Evolutionary conservation across 2,888 invertebrate species (phyloP).

Genomic region (Callosobruchus maculatus): DNA sequence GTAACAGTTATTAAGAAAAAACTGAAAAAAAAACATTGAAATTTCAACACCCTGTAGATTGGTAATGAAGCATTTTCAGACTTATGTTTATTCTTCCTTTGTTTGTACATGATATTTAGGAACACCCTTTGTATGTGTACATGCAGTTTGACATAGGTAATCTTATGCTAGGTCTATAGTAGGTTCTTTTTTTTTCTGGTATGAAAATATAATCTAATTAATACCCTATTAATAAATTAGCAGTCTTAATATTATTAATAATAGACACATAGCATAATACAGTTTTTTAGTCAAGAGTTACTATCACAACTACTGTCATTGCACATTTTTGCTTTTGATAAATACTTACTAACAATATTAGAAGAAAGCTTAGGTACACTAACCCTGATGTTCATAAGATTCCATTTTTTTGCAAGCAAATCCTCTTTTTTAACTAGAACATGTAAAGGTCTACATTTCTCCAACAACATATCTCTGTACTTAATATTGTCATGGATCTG

Average conservation of each 20-base stretch:
- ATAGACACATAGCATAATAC: not conserved
- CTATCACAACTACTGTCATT: not conserved
- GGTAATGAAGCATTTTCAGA: too few species aligned
- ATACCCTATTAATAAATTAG: not conserved
- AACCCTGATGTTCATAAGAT: not conserved
- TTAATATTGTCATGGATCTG: slow-evolving; percentile 19
- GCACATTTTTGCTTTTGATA: not conserved
- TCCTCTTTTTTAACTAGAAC: slow-evolving; percentile 17
- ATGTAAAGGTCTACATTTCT: slow-evolving; percentile 18
- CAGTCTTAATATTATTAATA: not conserved
- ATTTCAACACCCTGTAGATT: too few species aligned
- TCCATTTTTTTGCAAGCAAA: not conserved
- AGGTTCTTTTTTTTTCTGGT: not conserved
- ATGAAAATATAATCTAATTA: not conserved
- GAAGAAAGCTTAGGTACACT: not conserved
- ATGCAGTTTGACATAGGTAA: not conserved
- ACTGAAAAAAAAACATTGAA: too few species aligned
- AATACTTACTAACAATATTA: not conserved
- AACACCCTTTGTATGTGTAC: not conserved
- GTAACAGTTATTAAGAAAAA: too few species aligned
- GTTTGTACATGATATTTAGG: too few species aligned
- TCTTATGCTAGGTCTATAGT: too few species aligned
- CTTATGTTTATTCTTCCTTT: too few species aligned
- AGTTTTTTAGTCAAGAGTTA: not conserved
- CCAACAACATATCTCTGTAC: slow-evolving; percentile 16